phyloP scores from a whole-genome alignment of 1,140 invertebrate species.

The Drosophila punjabiensis region DNA sequence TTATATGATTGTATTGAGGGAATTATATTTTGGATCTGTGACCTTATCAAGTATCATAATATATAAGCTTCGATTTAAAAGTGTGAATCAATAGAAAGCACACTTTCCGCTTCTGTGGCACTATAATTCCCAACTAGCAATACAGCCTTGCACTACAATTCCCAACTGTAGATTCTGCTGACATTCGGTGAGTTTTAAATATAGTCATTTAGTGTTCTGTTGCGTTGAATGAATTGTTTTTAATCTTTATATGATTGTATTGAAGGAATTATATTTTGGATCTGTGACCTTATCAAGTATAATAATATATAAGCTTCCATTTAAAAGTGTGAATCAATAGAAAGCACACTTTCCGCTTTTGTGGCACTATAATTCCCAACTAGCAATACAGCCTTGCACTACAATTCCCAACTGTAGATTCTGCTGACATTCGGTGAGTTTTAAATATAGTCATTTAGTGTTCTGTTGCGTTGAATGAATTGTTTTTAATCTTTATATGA shows the following conservation, averaged over 20 bases:
- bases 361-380: too few relatives aligned
- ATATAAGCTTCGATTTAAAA: too few relatives aligned
- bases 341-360: not conserved
- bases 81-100: not conserved
- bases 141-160: too few relatives aligned
- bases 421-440: not conserved
- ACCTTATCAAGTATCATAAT: not conserved
- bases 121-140: too few relatives aligned
- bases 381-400: too few relatives aligned
- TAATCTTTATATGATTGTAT: not conserved
- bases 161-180: too few relatives aligned
- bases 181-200: conserved; percentile 4
- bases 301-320: too few relatives aligned
- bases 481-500: conserved; percentile 7
- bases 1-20: not conserved
- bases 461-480: conserved; percentile 12
- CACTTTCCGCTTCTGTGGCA: not conserved
- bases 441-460: conserved; percentile 8
- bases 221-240: conserved; percentile 16
- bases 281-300: not conserved
- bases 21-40: not conserved
- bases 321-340: not conserved
- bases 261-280: not conserved
- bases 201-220: conserved; percentile 12
- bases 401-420: too few relatives aligned